phyloP scores from a whole-genome alignment of 2,113 vertebrate species.

The Trichechus manatus region DNA sequence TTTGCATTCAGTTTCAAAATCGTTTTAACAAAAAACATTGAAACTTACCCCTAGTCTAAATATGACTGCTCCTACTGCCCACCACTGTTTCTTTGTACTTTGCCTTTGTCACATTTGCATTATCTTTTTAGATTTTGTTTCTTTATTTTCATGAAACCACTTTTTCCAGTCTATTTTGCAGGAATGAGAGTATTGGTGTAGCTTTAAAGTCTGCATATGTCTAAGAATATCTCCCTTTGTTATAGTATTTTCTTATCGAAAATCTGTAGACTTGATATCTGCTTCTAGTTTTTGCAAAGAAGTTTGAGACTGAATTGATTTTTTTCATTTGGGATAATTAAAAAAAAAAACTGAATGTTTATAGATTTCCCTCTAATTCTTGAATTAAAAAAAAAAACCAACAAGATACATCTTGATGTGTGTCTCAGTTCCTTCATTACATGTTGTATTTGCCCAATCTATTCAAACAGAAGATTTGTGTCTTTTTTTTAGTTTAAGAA shows the following conservation, averaged over 20 bases:
- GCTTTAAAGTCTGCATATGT: background rate
- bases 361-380: background rate
- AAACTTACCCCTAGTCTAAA: background rate
- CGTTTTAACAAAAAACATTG: background rate
- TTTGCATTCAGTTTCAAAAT: constrained; percentile 21
- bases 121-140: background rate
- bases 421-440: background rate
- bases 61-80: background rate
- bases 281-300: background rate
- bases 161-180: background rate
- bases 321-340: background rate
- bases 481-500: background rate
- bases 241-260: background rate
- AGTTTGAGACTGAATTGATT: background rate
- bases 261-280: background rate
- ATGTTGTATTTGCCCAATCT: background rate
- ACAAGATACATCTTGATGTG: background rate
- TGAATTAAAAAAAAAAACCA: background rate
- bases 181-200: background rate
- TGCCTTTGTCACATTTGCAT: background rate
- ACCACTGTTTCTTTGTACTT: background rate
- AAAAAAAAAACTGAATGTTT: background rate
- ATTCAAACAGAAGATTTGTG: background rate
- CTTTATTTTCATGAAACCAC: background rate
- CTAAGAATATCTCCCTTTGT: background rate